Conservation (phyloP, 35 echinoderm and acorn worm genomes). For the Holothuria glaberrima region DNA sequence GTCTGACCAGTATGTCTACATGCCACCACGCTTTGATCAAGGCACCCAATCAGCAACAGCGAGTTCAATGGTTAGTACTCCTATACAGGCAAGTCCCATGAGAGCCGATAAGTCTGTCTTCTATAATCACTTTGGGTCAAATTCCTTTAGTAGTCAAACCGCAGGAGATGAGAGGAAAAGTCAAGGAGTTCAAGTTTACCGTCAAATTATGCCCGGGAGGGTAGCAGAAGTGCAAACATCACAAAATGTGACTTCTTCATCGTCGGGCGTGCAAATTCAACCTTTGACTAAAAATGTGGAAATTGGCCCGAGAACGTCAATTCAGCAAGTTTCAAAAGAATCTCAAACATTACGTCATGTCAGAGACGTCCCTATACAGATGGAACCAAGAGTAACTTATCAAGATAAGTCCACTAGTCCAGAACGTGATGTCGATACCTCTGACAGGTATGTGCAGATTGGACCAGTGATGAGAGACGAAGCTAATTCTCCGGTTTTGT, state of each 20-base stretch:
- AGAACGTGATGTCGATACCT: constrained; percentile 13
- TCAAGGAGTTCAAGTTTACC: constrained; percentile 15
- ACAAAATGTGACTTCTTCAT: not conserved
- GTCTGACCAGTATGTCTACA: constrained; percentile 47
- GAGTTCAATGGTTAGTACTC: not conserved
- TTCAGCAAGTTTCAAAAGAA: constrained; percentile 30
- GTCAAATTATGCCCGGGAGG: not conserved
- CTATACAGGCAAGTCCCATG: constrained; percentile 23
- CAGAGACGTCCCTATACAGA: constrained; percentile 41
- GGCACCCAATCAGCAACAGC: constrained; percentile 10
- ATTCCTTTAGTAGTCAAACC: not conserved
- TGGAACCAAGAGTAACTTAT: constrained; percentile 20
- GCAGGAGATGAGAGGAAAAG: not conserved
- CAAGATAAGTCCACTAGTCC: constrained; percentile 13
- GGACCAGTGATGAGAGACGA: constrained; percentile 28
- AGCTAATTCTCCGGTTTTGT: constrained; percentile 34
- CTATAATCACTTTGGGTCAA: not conserved
- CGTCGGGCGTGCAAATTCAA: constrained; percentile 35
- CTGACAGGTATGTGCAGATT: constrained; percentile 52
- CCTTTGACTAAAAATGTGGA: not conserved
- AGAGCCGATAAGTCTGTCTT: constrained; percentile 33
- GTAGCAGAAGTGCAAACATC: constrained; percentile 22
- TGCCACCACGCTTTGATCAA: constrained; percentile 32
- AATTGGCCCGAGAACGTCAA: not conserved
- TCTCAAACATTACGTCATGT: not conserved